Evolutionary conservation across 2,797 vertebrate species (phyloP), one percentile per base, ranked within the genome.

Genomic region (Anabas testudineus): DNA sequence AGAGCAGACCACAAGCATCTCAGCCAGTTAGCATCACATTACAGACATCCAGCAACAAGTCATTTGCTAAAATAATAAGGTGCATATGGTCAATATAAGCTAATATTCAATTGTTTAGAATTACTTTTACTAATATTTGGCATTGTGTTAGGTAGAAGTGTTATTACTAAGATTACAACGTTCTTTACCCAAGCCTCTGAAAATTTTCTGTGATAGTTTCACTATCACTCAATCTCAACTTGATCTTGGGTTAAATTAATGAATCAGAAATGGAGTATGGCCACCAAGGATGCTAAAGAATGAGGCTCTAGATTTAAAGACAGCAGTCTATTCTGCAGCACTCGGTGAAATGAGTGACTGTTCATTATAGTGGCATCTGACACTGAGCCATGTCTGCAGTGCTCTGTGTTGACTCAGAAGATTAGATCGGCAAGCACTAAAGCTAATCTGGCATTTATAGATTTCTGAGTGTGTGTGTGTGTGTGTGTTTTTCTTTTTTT

Each of bases 391-490:
- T 85, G 84, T 76, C 83, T 82, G 81, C 72, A 67, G 78, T 83
- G 91, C 88, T 91, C 87, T 89, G 87, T 89, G 87, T 89, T 90
- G 90, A 83, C 57, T 89, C 84, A 82, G 77, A 88, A 85, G 89
- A 92, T 92, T 86, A 90, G 76, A 90, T 90, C 76, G 37, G 87
- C 74, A 81, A 86, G 83, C 71, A 73, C 71, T 69, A 83, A 86
- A 82, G 78, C 58, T 89, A 91, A 91, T 88, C 87, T 90, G 85
- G 59, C 85, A 78, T 87, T 89, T 90, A 89, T 91, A 81, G 91
- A 90, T 92, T 76, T 82, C 21, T 67, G 3, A 66, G 70, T 78
- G 42, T 59, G 64, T 73, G 62, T 52, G 59, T 45, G 48, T 28
- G 43, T 37, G 55, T 61, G 55, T 57, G 49, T 37, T 3, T 37